Base-by-base conservation (phyloP, 2,113 vertebrate genomes). In the Pelmatolapia mariae region DNA sequence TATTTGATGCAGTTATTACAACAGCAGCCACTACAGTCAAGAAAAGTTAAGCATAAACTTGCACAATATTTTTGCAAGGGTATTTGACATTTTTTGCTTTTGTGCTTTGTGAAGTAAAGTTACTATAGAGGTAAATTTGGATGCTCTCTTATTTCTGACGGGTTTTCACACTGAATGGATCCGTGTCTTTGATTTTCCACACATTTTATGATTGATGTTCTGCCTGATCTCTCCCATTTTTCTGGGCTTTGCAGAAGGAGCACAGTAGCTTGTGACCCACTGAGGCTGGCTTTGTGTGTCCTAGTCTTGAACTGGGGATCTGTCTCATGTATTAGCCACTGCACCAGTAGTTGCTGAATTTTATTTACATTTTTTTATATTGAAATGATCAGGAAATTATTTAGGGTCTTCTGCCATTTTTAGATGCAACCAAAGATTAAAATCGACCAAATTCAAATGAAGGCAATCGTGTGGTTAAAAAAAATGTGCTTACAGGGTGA, bases 81-180 rank as follows among this genome's bases (percentile, higher is more conserved):
- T 76, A 26, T 73, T 4, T 73, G 1, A 0, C 6, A 26, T 22
- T 0, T 24, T 0, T 0, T 73, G 38, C 38, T 45, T 26, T 10
- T 19, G 15, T 2, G 26, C 10, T 29, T 29, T 1, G 71, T 50
- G 43, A 76, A 76, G 4, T 43, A 71, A n/a, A 71, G 8, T 63
- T 31, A 33, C 24, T 59, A 9, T 59, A 59, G 24, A 59, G 56
- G 13, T 45, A 45, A 24, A 73, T 16, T 45, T 43, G 13, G 5
- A 0, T 45, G 16, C 16, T 73, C 8, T 22, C 36, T 15, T 68
- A n/a, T 68, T 68, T 24, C 63, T n/a, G 36, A 68, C 0, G 1
- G 0, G n/a, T 68, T 40, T 13, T 76, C 4, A 47, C 68, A 16
- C 15, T 45, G 66, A 40, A 45, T 45, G 38, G 22, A 73, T 45